Percentiles rank a stretch among this genome's conserved stretches.
Conservation (phyloP, 2,113 vertebrate species). For the Microtus oregoni region DNA sequence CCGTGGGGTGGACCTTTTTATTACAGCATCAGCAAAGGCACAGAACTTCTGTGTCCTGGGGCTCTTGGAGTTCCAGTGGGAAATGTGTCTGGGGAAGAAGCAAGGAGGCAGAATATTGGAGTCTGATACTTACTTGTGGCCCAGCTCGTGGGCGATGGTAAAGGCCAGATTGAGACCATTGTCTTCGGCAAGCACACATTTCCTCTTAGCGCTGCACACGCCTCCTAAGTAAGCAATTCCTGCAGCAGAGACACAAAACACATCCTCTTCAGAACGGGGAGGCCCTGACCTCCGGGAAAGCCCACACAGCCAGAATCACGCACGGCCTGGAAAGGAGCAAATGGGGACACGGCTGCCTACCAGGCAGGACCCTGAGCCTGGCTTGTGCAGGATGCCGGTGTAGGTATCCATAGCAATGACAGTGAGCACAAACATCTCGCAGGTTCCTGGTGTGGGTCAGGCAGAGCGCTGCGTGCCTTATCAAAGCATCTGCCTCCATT, state of each 20-base stretch:
- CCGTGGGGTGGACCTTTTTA: neutral
- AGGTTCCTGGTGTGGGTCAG: rapidly evolving
- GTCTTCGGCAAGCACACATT: conserved; percentile 98
- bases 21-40: neutral
- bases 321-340: neutral
- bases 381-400: rapidly evolving
- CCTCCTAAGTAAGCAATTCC: conserved; percentile 98
- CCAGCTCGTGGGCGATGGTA: conserved; percentile 98
- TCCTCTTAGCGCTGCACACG: conserved; percentile 95
- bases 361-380: neutral
- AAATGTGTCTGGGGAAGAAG: neutral
- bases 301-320: neutral
- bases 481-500: neutral
- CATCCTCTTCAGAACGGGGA: conserved; percentile 63
- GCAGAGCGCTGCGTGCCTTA: neutral
- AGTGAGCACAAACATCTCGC: neutral
- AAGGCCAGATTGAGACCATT: conserved; percentile 98
- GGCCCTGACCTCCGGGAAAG: neutral
- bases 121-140: conserved; percentile 95
- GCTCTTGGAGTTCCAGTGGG: neutral
- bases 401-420: too few relatives aligned
- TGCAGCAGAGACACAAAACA: conserved; percentile 83
- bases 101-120: neutral
- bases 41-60: neutral
- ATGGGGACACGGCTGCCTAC: rapidly evolving